phyloP scores from a whole-genome alignment of 2,113 vertebrate genomes.

The Herpetotheres cachinnans region DNA sequence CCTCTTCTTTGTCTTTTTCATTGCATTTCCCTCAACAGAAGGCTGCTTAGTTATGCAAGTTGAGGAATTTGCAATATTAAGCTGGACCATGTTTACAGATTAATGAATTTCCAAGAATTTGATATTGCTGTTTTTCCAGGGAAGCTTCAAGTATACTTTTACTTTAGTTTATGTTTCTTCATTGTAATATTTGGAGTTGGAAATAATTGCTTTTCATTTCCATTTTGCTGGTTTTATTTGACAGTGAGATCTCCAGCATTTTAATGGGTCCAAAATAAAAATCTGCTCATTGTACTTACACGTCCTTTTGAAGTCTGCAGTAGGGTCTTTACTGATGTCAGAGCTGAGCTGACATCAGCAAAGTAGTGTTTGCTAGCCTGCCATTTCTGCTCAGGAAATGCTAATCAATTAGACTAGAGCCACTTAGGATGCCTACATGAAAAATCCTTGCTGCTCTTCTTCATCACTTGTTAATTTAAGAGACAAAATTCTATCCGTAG shows the following conservation, averaged over 20 bases:
- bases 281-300: neutral
- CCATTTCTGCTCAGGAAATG: neutral
- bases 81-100: neutral
- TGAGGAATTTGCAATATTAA: neutral
- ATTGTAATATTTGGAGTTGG: neutral
- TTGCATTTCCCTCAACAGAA: neutral
- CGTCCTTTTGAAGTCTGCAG: neutral
- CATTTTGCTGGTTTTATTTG: neutral
- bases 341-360: neutral
- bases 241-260: neutral
- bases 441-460: constrained; percentile 2
- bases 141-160: neutral
- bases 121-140: neutral
- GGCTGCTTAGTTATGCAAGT: neutral
- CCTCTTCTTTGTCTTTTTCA: neutral
- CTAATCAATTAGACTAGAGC: neutral
- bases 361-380: neutral
- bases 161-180: neutral
- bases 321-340: neutral
- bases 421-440: neutral
- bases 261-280: neutral
- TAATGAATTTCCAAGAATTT: neutral
- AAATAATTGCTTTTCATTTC: neutral
- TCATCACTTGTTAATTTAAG: neutral
- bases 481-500: neutral